phyloP scores from a whole-genome alignment of 2,113 vertebrate genomes.

The Vombatus ursinus region DNA sequence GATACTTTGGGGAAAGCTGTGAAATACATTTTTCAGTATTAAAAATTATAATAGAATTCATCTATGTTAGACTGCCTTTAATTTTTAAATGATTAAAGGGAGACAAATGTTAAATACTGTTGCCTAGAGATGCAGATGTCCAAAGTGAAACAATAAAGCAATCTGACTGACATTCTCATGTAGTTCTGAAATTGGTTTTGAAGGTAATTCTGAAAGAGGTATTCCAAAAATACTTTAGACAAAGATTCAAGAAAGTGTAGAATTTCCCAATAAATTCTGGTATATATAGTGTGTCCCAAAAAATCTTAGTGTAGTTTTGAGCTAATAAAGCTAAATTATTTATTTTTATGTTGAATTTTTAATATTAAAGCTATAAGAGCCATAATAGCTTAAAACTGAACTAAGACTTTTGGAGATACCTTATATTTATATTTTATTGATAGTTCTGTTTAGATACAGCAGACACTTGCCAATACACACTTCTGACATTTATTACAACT shows the following conservation, averaged over 20 bases:
- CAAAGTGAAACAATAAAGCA: background rate
- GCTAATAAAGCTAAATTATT: background rate
- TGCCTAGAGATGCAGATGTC: conserved; percentile 7
- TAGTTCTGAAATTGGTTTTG: background rate
- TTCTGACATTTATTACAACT: background rate
- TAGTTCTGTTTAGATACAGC: background rate
- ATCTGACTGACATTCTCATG: background rate
- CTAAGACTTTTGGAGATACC: background rate
- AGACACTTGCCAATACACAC: background rate
- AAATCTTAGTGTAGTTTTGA: background rate
- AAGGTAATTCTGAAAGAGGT: background rate
- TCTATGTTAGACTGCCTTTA: conserved; percentile 28
- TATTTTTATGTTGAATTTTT: background rate
- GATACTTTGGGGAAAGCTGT: background rate
- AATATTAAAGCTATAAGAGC: background rate
- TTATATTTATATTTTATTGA: background rate
- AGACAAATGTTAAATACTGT: conserved; percentile 20
- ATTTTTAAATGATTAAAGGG: conserved; percentile 21
- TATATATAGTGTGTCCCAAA: background rate
- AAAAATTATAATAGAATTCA: background rate
- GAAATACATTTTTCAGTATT: conserved; percentile 9
- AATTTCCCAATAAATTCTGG: background rate
- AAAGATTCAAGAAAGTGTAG: background rate
- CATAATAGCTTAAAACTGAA: background rate
- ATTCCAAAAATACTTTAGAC: conserved; percentile 7